Evolutionary conservation across 2,797 vertebrate genomes (phyloP).

Genomic region (Mustela erminea): DNA sequence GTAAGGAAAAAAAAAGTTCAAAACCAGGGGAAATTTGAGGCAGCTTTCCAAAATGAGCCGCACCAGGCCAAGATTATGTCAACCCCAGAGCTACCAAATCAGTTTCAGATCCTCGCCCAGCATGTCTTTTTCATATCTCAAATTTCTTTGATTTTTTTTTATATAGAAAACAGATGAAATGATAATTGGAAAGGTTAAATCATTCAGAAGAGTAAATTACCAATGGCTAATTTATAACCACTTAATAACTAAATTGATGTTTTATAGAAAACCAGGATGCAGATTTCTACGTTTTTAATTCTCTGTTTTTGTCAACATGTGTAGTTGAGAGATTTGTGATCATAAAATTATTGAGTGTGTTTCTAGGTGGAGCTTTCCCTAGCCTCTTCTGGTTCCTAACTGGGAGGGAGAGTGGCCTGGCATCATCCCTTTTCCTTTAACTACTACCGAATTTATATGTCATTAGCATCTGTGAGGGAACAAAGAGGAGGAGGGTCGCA

Average conservation of each 20-base stretch:
- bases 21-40: conserved; percentile 74
- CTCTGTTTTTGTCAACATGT: neutral
- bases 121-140: conserved; percentile 77
- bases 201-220: conserved; percentile 60
- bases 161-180: conserved; percentile 86
- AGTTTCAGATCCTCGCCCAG: conserved; percentile 79
- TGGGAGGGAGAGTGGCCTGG: neutral
- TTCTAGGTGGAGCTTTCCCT: conserved; percentile 32
- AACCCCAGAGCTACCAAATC: conserved; percentile 75
- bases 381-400: conserved; percentile 40
- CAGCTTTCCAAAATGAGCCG: conserved; percentile 76
- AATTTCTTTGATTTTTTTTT: conserved; percentile 84
- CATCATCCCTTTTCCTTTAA: neutral
- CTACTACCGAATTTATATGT: conserved; percentile 24
- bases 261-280: neutral
- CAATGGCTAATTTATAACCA: conserved; percentile 61
- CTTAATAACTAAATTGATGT: conserved; percentile 35
- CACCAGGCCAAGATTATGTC: conserved; percentile 79
- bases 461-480: neutral
- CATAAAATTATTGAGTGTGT: neutral
- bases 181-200: conserved; percentile 72
- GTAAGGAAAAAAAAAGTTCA: conserved; percentile 89
- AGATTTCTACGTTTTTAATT: conserved; percentile 28
- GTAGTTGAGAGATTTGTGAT: neutral
- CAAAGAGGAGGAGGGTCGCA: neutral